These are phyloP conservation scores for Orchesella flavescens DNA, from an alignment of 2,888 invertebrate genomes.

Conservation along the genomic window DNA sequence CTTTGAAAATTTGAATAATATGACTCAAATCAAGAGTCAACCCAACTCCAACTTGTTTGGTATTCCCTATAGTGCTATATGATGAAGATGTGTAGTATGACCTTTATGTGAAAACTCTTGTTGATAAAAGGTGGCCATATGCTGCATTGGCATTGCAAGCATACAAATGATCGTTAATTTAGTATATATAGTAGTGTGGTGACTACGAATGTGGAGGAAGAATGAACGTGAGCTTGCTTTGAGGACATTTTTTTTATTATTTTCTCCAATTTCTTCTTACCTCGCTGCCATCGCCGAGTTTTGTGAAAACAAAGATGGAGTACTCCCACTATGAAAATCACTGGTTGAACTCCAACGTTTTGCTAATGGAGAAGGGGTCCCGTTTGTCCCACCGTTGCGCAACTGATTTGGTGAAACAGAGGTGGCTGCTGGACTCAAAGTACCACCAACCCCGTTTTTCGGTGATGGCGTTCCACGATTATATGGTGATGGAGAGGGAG, in stretches of 20 bases:
- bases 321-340: slow-evolving; percentile 80
- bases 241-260: no score
- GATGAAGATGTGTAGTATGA: no score
- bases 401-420: slow-evolving; percentile 67
- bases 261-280: no score
- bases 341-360: slow-evolving; percentile 90
- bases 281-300: slow-evolving; percentile 75
- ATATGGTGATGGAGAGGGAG: slow-evolving; percentile 78
- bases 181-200: not conserved
- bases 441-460: slow-evolving; percentile 58
- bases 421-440: slow-evolving; percentile 51
- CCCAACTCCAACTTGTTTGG: no score
- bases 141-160: not conserved
- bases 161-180: slow-evolving; percentile 34
- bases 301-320: slow-evolving; percentile 73
- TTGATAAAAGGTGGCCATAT: not conserved
- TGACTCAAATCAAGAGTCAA: no score
- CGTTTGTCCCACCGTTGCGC: slow-evolving; percentile 70
- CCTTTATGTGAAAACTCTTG: not conserved
- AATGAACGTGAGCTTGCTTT: no score
- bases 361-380: slow-evolving; percentile 74
- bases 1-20: no score
- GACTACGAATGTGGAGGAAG: no score
- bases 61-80: no score
- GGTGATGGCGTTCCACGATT: slow-evolving; percentile 72